Base-by-base conservation (phyloP, 2,888 invertebrate genomes). In the Allophyes oxyacanthae region DNA sequence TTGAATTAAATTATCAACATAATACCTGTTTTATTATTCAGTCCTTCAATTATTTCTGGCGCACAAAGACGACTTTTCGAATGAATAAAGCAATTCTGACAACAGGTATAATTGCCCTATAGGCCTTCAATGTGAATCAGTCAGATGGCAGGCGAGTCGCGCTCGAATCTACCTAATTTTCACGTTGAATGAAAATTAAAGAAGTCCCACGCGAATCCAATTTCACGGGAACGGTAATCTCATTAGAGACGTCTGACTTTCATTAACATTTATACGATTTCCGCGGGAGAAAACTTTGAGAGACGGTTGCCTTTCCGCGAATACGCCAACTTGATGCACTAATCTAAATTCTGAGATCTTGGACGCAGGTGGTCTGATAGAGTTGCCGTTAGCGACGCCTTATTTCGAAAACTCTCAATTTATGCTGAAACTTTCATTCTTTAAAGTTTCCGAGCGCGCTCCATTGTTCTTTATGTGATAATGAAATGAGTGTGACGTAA, bases 191-290 rank as follows among this genome's bases (percentile, higher is more conserved):
- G 90, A 87, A 92, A 92, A 91, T 91, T 91, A 89, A 92, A 92
- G 91, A 91, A 91, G 88, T 90, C 90, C 83, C 86, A 83, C 84
- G 88, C 77, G 88, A 88, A 91, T 91, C 88, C 89, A 92, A 92
- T 92, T 92, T 90, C 87, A 89, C 88, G 86, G 88, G 83, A 88
- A 82, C 87, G 84, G 87, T 92, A 94, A 94, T 92, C 91, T 92
- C 88, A 91, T 92, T 93, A 92, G 88, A 82, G 85, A 85, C 86
- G 88, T 85, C 91, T 91, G 88, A 86, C 87, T 88, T 93, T 92
- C 91, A 92, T 92, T 92, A 93, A 89, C 89, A 91, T 93, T 92
- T 92, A 91, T 91, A 89, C 85, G 89, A 90, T 89, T 88, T 91
- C 87, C 82, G 81, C 77, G 75, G 78, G 80, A 82, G 84, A 79